Evolutionary conservation across 2,113 vertebrate genomes (phyloP).

Genomic region (Chaetodon auriga): DNA sequence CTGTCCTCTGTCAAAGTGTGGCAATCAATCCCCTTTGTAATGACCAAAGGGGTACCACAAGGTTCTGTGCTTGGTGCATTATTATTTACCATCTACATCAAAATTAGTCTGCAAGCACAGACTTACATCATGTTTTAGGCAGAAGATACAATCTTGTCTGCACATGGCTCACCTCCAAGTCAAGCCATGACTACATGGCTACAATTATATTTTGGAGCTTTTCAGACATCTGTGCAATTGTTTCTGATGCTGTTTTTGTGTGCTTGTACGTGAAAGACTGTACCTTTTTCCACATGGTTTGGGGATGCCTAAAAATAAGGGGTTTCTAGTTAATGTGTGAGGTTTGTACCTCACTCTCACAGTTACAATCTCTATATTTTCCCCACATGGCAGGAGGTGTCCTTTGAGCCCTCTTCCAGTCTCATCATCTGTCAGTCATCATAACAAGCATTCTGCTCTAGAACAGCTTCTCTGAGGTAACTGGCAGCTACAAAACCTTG

Average conservation of each 20-base stretch:
- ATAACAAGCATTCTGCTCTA: no score
- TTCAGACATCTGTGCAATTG: not conserved
- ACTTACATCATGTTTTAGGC: not conserved
- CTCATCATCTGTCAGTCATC: not conserved
- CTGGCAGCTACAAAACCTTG: not conserved
- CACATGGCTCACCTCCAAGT: no score
- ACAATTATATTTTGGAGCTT: not conserved
- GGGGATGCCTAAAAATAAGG: not conserved
- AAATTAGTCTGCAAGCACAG: not conserved
- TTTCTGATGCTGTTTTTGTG: no score
- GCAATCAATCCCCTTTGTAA: no score
- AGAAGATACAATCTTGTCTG: not conserved
- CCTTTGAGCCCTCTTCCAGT: not conserved
- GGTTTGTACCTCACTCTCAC: not conserved
- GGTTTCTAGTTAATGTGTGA: no score
- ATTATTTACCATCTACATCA: not conserved
- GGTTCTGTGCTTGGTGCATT: not conserved
- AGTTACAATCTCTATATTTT: not conserved
- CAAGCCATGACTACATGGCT: not conserved
- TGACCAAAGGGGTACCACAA: no score
- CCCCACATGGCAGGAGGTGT: not conserved
- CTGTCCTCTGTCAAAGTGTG: no score
- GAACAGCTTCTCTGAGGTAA: not conserved
- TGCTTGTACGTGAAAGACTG: no score
- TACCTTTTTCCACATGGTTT: not conserved